Evolutionary conservation across 2,797 vertebrate genomes (phyloP).

Genomic region (Tenualosa thibaudeaui): DNA sequence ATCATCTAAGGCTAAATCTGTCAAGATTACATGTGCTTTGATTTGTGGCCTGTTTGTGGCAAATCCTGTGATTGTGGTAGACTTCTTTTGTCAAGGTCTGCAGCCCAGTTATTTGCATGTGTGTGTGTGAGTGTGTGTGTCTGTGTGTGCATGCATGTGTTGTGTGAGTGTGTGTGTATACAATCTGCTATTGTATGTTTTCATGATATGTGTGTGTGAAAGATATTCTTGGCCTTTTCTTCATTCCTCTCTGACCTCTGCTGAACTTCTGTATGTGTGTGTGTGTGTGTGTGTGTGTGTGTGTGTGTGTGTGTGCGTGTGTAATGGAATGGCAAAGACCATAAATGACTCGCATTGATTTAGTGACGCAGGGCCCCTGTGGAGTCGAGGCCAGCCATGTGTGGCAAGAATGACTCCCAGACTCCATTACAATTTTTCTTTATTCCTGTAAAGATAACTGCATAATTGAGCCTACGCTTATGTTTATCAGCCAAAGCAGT

Average conservation of each 20-base stretch:
- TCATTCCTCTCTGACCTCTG: neutral
- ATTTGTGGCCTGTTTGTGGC: conserved; percentile 20
- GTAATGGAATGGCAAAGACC: neutral
- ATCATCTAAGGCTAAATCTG: neutral
- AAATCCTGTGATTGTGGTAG: neutral
- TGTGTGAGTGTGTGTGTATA: neutral
- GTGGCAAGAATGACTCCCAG: neutral
- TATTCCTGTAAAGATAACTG: neutral
- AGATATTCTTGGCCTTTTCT: neutral
- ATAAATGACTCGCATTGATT: conserved; percentile 12
- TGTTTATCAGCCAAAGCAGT: neutral
- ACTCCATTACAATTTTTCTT: neutral
- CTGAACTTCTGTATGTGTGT: neutral
- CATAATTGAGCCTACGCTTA: neutral
- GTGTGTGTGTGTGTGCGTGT: neutral
- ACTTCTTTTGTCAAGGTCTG: neutral
- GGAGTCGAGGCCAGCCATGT: neutral
- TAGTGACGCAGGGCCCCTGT: conserved; percentile 4
- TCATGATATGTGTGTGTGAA: neutral
- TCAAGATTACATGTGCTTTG: conserved; percentile 14
- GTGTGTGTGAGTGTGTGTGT: neutral
- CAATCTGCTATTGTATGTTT: neutral
- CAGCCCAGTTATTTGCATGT: neutral
- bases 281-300: neutral
- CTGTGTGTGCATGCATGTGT: neutral